Evolutionary conservation across 2,113 vertebrate species (phyloP).

Genomic region (Poeciliopsis retropinna): DNA sequence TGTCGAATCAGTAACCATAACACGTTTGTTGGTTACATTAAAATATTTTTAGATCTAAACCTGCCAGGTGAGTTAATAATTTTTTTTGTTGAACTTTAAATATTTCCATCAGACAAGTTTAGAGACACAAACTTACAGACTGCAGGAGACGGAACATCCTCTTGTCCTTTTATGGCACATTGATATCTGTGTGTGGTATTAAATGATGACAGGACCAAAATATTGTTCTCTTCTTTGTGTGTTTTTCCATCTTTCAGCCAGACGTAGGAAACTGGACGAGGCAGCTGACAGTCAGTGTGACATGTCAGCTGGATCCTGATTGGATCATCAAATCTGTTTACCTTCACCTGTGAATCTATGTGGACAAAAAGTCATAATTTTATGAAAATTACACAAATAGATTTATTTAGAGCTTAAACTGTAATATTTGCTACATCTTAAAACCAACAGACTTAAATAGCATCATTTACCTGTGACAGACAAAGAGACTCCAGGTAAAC

Average conservation of each 20-base stretch:
- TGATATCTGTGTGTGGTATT: neutral
- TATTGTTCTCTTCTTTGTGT: neutral
- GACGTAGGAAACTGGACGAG: neutral
- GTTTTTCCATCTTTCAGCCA: conserved; percentile 11
- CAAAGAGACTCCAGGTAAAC: conserved; percentile 15
- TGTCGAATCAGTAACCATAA: too few species aligned
- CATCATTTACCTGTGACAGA: neutral
- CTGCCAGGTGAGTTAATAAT: too few species aligned
- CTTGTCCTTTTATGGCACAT: neutral
- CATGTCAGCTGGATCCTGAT: neutral
- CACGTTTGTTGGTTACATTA: too few species aligned
- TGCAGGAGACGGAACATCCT: neutral
- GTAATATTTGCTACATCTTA: neutral
- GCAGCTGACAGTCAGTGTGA: conserved; percentile 1
- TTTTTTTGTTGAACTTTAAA: too few species aligned
- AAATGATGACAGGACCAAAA: accelerated
- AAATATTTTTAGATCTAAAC: too few species aligned
- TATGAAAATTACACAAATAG: neutral
- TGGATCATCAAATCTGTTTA: neutral
- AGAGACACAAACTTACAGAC: conserved; percentile 2
- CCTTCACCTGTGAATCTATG: neutral
- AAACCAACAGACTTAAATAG: neutral
- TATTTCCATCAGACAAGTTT: neutral
- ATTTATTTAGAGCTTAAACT: neutral
- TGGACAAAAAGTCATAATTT: neutral